Evolutionary conservation across 2,113 vertebrate species (phyloP), one percentile per base, ranked within the genome.

Genomic region (Notothenia rossii): DNA sequence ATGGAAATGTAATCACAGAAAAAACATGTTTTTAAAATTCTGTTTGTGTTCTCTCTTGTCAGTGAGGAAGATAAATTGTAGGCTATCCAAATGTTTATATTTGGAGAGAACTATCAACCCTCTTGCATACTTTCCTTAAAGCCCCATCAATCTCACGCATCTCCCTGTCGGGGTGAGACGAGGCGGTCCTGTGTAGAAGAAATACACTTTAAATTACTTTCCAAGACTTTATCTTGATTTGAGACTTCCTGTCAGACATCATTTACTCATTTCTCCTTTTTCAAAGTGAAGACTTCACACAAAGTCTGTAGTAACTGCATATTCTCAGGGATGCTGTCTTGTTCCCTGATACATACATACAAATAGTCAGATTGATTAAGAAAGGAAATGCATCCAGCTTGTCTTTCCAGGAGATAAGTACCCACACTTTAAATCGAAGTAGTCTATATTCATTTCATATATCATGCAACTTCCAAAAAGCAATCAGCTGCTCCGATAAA

Each of bases 61-160:
- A 63, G 25, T 12, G 43, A 55, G 56, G 62, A 72, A 83, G 79
- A 86, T 56, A 8, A 69, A 90, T 84, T n/a, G n/a, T 20, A 10
- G 50, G 14, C 59, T 29, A 58, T 72, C 36, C 53, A 68, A 83
- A 79, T 75, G 69, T 72, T 84, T 70, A 58, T 58, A 55, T 72
- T 79, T 82, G 53, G 36, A 62, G 50, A n/a, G 50, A 72, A 71
- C 49, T 49, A 46, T 56, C 51, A 75, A 73, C 40, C 12, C 33
- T 69, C n/a, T 17, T 48, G 59, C 63, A 63, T 63, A 61, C 56
- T 51, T 65, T 58, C 29, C 29, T 6, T 14, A 33, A 7, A 53
- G 59, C 43, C 1, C 12, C 58, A 76, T 86, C 74, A 72, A 43
- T 85, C 82, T 82, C 15, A 10, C 17, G 55, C 59, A 25, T 17